Evolutionary conservation across 2,797 vertebrate species (phyloP).

Genomic region (Pteronotus mesoamericanus): DNA sequence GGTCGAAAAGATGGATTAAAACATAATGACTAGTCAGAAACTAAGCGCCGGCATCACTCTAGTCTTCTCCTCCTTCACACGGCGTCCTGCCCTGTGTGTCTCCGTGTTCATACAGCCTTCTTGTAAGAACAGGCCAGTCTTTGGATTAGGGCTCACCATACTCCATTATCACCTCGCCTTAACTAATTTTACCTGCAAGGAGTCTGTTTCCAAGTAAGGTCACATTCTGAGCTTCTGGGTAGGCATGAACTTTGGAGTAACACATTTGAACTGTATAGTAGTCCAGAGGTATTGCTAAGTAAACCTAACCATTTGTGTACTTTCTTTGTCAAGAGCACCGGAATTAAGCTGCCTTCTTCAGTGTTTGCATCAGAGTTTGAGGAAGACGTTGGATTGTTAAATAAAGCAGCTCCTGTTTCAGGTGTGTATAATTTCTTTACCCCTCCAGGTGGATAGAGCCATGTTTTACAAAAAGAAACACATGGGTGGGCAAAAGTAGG

Average conservation of each 20-base stretch:
- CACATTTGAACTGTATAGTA: not conserved
- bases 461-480: not conserved
- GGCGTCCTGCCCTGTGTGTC: not conserved
- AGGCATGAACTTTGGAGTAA: not conserved
- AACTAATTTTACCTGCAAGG: not conserved
- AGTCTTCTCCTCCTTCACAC: not conserved
- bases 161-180: not conserved
- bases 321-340: slow-evolving; percentile 80
- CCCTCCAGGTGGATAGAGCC: not conserved
- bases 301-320: slow-evolving; percentile 31
- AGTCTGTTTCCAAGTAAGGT: not conserved
- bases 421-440: slow-evolving; percentile 81
- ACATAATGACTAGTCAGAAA: not conserved
- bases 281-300: not conserved
- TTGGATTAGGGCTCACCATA: not conserved
- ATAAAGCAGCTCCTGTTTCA: slow-evolving; percentile 97
- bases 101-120: not conserved
- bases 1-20: not conserved
- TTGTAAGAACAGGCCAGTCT: not conserved
- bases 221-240: not conserved
- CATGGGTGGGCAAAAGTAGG: not conserved
- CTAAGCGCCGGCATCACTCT: not conserved
- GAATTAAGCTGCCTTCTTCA: slow-evolving; percentile 94
- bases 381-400: slow-evolving; percentile 96
- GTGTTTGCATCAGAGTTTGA: slow-evolving; percentile 98